Base-by-base conservation (phyloP, 2,888 invertebrate genomes). In the Agriopis leucophaearia region DNA sequence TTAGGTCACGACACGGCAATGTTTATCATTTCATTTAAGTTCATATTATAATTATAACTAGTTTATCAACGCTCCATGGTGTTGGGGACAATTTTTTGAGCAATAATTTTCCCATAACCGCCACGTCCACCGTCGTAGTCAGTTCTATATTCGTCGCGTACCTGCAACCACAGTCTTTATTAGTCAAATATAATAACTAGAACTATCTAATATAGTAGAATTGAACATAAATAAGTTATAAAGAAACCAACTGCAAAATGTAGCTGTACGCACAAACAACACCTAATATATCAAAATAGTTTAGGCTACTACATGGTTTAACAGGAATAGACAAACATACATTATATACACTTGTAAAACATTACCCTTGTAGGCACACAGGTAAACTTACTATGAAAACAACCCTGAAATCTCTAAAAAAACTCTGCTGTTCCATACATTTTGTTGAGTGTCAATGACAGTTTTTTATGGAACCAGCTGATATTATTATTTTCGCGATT, bases 51-150 rank as follows among this genome's bases (percentile, higher is more conserved):
- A 55, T 18, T 54, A 73, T 75, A 73, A 68, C 68, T 55, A 71
- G 27, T 45, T 57, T 60, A 76, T 91, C 86, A 92, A 75, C 90
- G 95, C 79, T 95, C 95, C 82, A 91, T 80, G 10, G 95, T 95
- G 73, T 95, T 95, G 1, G 95, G 95, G 5, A 91, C 95, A 63
- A 97, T 95, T 92, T 98, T 98, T 85, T 97, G 97, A 72, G 97
- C 97, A 75, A 98, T 96, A 71, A 99, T 96, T 93, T 99, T 99
- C 40, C 99, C 99, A 91, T 99, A 99, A 16, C 99, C 99, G 58
- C 99, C 99, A 87, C 99, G 94, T 0, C 99, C 99, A 44, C 97
- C 96, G 88, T 99, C 99, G 91, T 96, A 99, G 86, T 99, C 99
- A 73, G 98, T 98, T 85, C 99, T 95, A 86, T 99, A 99, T 94